Base-by-base conservation (phyloP, 2,888 invertebrate species). In the Myopa testacea region DNA sequence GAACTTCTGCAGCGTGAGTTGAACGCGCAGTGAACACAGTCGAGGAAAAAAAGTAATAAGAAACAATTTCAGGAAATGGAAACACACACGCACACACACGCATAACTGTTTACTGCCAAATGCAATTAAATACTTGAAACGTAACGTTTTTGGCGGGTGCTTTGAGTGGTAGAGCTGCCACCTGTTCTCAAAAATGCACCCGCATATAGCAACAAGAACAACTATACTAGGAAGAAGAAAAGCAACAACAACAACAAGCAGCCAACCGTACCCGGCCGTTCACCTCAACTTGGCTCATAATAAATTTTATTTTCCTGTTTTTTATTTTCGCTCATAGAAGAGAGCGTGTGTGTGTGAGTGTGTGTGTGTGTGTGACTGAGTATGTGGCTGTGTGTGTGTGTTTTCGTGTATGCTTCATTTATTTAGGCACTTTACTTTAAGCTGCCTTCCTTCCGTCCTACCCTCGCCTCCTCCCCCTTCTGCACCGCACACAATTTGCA, bases 41-140 rank as follows among this genome's bases (percentile, higher is more conserved):
- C 34, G 14, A 19, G 37, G 8, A 19, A 19, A 26, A 73, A 45
- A 60, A 12, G 50, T 16, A 38, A 10, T 26, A 16, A 38, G 71
- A 19, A 60, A 38, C 38, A 58, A 52, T 34, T 58, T 26, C 52
- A 26, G 60, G 62, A 40, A 26, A 34, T 10, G 40, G 19, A 40
- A 60, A 12, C 26, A 14, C 19, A 50, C 62, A 45, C 73, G 38
- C 26, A 50, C 67, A 38, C 67, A 40, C 71, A 65, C 65, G 34
- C 65, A 38, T n/a, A 67, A 67, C 40, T 8, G 4, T 8, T 7
- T 38, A 12, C 38, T 58, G 55, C 37, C 58, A 71, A 55, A 37
- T n/a, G 71, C 37, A 71, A 71, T 71, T 71, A 71, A 71, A 58
- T 60, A 37, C 55, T 58, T 60, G 40, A 71, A 60, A 58, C 71